Conservation (phyloP, 2,797 vertebrate genomes). For the Cynodonichthys magdalenae region DNA sequence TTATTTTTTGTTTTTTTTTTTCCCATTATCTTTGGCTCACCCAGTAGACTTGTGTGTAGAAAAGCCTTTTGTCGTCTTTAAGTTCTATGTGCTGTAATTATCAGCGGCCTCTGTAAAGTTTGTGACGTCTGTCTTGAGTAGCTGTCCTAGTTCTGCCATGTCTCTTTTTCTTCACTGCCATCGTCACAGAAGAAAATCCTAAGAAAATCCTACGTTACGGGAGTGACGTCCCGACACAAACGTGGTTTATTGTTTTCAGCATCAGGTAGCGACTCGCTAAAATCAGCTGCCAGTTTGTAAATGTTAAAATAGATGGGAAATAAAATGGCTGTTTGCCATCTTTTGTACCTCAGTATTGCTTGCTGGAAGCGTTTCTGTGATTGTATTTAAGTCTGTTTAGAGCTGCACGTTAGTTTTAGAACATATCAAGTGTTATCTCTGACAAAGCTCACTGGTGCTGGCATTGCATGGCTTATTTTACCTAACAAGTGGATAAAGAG, state of each 20-base stretch:
- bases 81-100: constrained; percentile 58
- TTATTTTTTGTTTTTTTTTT: constrained; percentile 27
- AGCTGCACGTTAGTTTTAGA: constrained; percentile 53
- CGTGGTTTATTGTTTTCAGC: constrained; percentile 36
- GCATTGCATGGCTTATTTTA: constrained; percentile 72
- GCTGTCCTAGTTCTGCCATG: constrained; percentile 61
- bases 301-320: constrained; percentile 46
- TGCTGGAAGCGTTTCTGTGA: constrained; percentile 58
- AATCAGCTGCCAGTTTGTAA: constrained; percentile 49
- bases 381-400: constrained; percentile 53
- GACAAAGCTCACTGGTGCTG: constrained; percentile 55
- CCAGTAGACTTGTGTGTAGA: constrained; percentile 46
- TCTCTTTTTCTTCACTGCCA: constrained; percentile 79
- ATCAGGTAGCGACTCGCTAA: constrained; percentile 39
- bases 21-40: constrained; percentile 51
- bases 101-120: constrained; percentile 64
- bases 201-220: too few relatives aligned
- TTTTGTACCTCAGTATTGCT: constrained; percentile 55
- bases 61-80: not conserved
- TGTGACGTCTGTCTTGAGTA: constrained; percentile 63
- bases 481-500: constrained; percentile 77
- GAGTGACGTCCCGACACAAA: constrained; percentile 33
- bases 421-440: constrained; percentile 56
- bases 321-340: constrained; percentile 40
- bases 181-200: constrained; percentile 45